phyloP scores from a whole-genome alignment of 2,888 invertebrate genomes.

The Cremastobaeus sp. region DNA sequence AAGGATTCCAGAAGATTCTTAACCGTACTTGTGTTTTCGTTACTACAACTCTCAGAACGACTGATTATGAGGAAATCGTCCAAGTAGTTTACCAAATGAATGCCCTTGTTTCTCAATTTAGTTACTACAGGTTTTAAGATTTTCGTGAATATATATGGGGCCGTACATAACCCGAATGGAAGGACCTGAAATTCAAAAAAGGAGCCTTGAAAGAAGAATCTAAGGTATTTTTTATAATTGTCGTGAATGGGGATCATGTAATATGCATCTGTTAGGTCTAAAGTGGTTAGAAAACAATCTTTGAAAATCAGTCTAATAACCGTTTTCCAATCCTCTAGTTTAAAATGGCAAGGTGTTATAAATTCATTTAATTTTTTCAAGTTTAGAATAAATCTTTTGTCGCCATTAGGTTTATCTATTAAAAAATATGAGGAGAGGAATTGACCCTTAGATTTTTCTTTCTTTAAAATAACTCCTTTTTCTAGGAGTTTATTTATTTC shows the following conservation, averaged over 20 bases:
- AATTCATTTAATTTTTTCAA: constrained; percentile 9
- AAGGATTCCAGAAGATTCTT: no score
- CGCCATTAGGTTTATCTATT: no score
- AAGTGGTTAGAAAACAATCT: background rate
- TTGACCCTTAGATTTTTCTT: background rate
- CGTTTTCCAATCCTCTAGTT: constrained; percentile 16
- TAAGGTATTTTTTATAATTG: background rate
- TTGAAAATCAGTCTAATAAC: background rate
- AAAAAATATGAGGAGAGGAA: constrained; percentile 1
- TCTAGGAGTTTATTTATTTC: background rate
- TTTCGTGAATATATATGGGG: background rate
- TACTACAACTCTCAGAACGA: background rate
- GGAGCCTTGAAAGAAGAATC: background rate
- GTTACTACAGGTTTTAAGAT: background rate
- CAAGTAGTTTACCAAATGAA: background rate
- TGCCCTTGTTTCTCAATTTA: background rate
- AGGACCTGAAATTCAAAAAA: background rate
- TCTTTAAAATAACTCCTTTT: constrained; percentile 7
- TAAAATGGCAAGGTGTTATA: constrained; percentile 12
- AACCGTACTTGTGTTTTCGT: no score
- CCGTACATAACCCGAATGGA: no score
- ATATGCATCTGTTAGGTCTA: constrained; percentile 1
- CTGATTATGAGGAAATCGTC: background rate
- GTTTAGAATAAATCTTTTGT: constrained; percentile 15
- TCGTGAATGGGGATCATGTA: background rate